Evolutionary conservation across 1,140 invertebrate species (phyloP).

Genomic region (Diorhabda sublineata): DNA sequence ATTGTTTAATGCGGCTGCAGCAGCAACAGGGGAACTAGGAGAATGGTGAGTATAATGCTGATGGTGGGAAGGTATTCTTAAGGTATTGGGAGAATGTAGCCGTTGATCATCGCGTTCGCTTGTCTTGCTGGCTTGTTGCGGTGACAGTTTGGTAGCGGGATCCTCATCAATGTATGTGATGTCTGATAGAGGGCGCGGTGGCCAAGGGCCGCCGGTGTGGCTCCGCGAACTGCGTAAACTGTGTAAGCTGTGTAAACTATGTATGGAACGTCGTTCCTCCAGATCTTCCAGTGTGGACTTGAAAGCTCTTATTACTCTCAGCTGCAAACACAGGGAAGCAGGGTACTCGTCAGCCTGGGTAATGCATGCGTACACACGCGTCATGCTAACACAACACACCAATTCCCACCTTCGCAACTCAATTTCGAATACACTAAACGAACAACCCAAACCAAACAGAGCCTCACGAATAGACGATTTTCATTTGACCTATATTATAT

Average conservation of each 20-base stretch:
- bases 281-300: slow-evolving; percentile 99
- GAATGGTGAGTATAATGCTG: slow-evolving; percentile 45
- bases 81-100: slow-evolving; percentile 45
- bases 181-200: slow-evolving; percentile 76
- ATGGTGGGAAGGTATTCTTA: slow-evolving; percentile 44
- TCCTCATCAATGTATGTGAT: slow-evolving; percentile 91
- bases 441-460: not conserved
- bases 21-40: slow-evolving; percentile 42
- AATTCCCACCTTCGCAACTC: not conserved
- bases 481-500: not conserved
- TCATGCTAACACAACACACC: slow-evolving; percentile 9
- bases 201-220: slow-evolving; percentile 68
- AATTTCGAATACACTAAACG: not conserved
- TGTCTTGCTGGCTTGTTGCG: slow-evolving; percentile 52
- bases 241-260: slow-evolving; percentile 95
- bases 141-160: slow-evolving; percentile 57
- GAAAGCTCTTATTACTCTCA: slow-evolving; percentile 99
- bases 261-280: slow-evolving; percentile 96
- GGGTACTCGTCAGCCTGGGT: slow-evolving; percentile 45
- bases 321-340: slow-evolving; percentile 79
- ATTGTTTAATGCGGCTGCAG: slow-evolving; percentile 41
- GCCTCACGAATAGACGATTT: not conserved
- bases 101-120: slow-evolving; percentile 49
- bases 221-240: slow-evolving; percentile 83
- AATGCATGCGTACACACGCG: slow-evolving; percentile 30